Conservation (phyloP, 2,797 vertebrate genomes). For the Epinephelus awoara region DNA sequence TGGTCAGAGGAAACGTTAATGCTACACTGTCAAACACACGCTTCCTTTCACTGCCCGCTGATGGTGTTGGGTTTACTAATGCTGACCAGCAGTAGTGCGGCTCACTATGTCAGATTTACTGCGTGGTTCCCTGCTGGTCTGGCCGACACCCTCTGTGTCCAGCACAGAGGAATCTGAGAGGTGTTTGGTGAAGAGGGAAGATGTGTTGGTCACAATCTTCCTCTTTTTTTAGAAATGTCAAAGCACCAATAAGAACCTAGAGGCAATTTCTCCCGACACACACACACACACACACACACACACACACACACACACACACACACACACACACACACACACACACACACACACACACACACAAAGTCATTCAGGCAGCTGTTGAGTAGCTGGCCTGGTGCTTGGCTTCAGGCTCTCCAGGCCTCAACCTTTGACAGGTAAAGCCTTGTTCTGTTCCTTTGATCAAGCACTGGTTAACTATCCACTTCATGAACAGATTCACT, state of each 20-base stretch:
- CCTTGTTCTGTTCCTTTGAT: constrained; percentile 57
- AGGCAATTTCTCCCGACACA: constrained; percentile 17
- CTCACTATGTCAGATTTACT: constrained; percentile 55
- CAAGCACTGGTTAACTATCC: constrained; percentile 33
- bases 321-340: constrained; percentile 10
- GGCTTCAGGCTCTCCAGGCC: constrained; percentile 37
- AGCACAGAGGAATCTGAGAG: constrained; percentile 43
- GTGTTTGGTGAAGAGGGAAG: constrained; percentile 21
- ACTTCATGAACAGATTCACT: constrained; percentile 50
- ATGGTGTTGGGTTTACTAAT: constrained; percentile 43
- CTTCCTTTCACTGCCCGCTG: constrained; percentile 56
- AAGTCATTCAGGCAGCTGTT: constrained; percentile 44
- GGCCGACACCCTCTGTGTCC: constrained; percentile 43
- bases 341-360: constrained; percentile 27
- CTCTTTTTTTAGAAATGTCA: neutral
- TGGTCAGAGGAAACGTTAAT: constrained; percentile 68
- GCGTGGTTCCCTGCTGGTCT: constrained; percentile 51
- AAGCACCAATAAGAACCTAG: constrained; percentile 11
- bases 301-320: constrained; percentile 9
- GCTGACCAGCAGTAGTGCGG: constrained; percentile 50
- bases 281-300: too few species aligned
- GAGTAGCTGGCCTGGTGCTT: constrained; percentile 23
- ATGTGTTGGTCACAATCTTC: neutral
- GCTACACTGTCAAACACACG: constrained; percentile 61
- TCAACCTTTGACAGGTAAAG: constrained; percentile 61